Evolutionary conservation across 2,888 invertebrate species (phyloP).

Genomic region (Parapristionchus giblindavisi): DNA sequence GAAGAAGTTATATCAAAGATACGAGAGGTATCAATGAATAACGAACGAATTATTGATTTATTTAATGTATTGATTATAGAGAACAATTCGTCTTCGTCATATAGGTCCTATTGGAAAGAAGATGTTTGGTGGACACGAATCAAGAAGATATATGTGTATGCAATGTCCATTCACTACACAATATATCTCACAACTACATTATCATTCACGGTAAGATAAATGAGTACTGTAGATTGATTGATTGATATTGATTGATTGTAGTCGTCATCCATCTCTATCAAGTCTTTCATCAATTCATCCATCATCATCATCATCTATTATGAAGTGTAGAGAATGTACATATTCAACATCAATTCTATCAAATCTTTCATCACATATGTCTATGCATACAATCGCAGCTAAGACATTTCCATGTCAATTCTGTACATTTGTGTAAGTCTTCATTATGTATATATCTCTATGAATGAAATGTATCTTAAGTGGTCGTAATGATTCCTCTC

Average conservation of each 20-base stretch:
- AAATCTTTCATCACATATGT: slow-evolving; percentile 18
- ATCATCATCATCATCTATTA: background rate
- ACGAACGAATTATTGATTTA: too few relatives aligned
- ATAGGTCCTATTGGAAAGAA: slow-evolving; percentile 19
- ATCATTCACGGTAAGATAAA: slow-evolving; percentile 10
- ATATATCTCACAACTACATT: background rate
- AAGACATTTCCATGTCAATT: slow-evolving; percentile 18
- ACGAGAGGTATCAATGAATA: too few relatives aligned
- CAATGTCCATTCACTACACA: slow-evolving; percentile 11
- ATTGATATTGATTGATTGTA: background rate
- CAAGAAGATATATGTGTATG: slow-evolving; percentile 3
- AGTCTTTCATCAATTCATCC: background rate
- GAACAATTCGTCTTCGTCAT: slow-evolving; percentile 13
- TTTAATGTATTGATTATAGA: background rate
- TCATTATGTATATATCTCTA: background rate
- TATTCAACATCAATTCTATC: slow-evolving; percentile 18
- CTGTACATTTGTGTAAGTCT: slow-evolving; percentile 32
- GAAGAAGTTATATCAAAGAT: too few relatives aligned
- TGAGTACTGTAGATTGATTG: background rate
- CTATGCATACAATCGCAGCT: background rate
- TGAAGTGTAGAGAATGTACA: slow-evolving; percentile 3
- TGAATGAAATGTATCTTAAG: too few relatives aligned
- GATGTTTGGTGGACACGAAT: background rate
- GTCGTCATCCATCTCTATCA: background rate
- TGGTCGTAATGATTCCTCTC: background rate